phyloP scores from a whole-genome alignment of 1,140 invertebrate species.

The Probaryconus sp. region DNA sequence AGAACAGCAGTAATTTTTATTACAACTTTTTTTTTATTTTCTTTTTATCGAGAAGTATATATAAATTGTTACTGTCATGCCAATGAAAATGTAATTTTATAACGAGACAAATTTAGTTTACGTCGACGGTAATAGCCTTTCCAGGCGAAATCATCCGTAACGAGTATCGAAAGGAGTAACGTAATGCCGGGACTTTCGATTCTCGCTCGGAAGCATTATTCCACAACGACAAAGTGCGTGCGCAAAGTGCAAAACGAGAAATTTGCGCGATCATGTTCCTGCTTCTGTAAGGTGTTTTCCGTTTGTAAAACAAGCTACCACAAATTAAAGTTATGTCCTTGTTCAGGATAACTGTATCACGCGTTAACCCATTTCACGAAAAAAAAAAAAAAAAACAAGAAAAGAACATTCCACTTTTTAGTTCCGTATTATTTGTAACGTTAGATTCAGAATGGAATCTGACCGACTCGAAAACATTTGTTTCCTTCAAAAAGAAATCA shows the following conservation, averaged over 20 bases:
- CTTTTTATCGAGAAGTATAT: too few species aligned
- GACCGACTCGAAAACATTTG: too few species aligned
- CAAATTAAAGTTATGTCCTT: constrained; percentile 37
- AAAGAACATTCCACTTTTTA: constrained; percentile 6
- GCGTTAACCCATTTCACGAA: constrained; percentile 28
- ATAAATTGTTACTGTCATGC: too few species aligned
- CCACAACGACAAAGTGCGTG: constrained; percentile 5
- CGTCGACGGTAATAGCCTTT: constrained; percentile 57
- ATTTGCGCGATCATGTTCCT: constrained; percentile 23
- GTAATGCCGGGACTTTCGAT: constrained; percentile 65
- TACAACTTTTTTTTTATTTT: too few species aligned
- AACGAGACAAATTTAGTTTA: constrained; percentile 50
- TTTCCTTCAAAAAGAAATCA: too few species aligned
- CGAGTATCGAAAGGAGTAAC: constrained; percentile 63
- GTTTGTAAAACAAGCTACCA: neutral
- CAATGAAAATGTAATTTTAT: constrained; percentile 43
- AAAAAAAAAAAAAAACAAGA: too few species aligned
- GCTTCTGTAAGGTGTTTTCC: constrained; percentile 34
- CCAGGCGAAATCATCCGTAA: constrained; percentile 70
- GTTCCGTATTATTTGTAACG: constrained; percentile 1
- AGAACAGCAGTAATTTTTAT: too few species aligned
- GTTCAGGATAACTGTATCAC: constrained; percentile 45
- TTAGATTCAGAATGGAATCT: constrained; percentile 5
- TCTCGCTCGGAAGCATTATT: constrained; percentile 39
- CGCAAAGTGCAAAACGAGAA: constrained; percentile 1